These are phyloP conservation scores for Tarsius wallacei DNA, from an alignment of 2,797 vertebrate species.

Conservation along the genomic window DNA sequence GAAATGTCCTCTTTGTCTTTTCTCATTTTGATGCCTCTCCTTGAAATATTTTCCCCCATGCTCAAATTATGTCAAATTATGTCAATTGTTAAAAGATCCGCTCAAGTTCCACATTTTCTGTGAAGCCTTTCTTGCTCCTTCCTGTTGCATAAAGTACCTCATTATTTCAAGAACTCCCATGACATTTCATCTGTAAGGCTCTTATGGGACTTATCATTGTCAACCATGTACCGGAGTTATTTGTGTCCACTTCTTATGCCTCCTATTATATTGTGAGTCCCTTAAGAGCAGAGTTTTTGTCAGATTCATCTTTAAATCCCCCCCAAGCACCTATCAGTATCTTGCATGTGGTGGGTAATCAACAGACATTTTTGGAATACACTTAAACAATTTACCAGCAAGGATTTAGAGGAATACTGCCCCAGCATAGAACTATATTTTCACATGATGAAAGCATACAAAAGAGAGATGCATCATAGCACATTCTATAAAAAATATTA, in stretches of 20 bases:
- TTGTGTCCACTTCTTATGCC: conserved; percentile 4
- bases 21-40: not conserved
- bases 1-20: not conserved
- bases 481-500: not conserved
- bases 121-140: conserved; percentile 15
- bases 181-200: conserved; percentile 19
- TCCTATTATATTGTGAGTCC: not conserved
- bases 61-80: not conserved
- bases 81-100: not conserved
- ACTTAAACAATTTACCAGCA: not conserved
- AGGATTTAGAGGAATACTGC: not conserved
- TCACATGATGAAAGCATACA: not conserved
- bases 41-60: not conserved
- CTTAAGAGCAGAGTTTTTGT: not conserved
- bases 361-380: not conserved
- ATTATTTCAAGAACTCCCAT: conserved; percentile 69
- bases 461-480: not conserved
- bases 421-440: not conserved
- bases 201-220: not conserved
- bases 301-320: not conserved
- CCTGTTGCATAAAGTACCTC: conserved; percentile 42
- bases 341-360: not conserved
- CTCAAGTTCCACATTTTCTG: not conserved
- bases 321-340: not conserved
- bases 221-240: not conserved